These are phyloP conservation scores for Nipponacmea schrenckii DNA, from an alignment of 2,888 invertebrate species.

Conservation along the genomic window DNA sequence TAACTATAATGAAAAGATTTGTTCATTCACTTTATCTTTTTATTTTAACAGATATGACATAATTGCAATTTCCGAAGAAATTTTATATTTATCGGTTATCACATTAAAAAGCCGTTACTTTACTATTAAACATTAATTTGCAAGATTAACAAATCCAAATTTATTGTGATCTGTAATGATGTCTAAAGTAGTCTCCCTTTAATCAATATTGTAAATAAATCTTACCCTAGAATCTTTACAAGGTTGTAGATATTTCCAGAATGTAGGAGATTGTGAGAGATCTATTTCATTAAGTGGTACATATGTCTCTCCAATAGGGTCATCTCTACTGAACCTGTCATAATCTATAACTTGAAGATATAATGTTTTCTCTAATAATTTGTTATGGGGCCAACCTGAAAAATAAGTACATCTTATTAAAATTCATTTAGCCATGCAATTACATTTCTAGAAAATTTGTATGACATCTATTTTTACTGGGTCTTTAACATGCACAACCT, in stretches of 20 bases:
- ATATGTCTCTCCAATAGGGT: slow-evolving; percentile 62
- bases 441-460: not conserved
- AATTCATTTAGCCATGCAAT: slow-evolving; percentile 33
- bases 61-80: no score
- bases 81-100: no score
- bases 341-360: slow-evolving; percentile 67
- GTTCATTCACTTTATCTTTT: no score
- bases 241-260: slow-evolving; percentile 65
- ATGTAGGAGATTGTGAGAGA: slow-evolving; percentile 58
- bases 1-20: no score
- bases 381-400: slow-evolving; percentile 66
- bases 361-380: slow-evolving; percentile 64
- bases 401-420: slow-evolving; percentile 30
- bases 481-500: no score
- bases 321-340: slow-evolving; percentile 64
- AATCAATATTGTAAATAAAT: not conserved
- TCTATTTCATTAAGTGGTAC: slow-evolving; percentile 62
- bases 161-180: no score
- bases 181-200: no score
- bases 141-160: no score
- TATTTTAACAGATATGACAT: no score
- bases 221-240: slow-evolving; percentile 66
- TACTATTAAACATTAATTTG: no score
- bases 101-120: no score
- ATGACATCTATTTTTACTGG: no score